phyloP scores from a whole-genome alignment of 2,113 vertebrate species.

The Thamnophis sirtalis region DNA sequence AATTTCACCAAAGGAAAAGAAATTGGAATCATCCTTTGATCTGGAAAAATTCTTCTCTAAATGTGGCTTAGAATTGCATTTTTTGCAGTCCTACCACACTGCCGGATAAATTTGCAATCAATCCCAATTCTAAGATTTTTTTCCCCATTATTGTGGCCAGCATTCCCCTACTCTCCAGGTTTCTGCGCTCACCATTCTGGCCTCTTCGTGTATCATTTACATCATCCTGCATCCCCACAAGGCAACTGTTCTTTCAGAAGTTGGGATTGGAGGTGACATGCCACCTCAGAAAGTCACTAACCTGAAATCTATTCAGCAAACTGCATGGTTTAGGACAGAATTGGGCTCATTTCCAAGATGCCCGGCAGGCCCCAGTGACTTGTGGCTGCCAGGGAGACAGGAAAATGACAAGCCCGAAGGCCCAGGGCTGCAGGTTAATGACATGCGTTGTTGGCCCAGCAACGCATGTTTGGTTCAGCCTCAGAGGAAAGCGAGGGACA shows the following conservation, averaged over 20 bases:
- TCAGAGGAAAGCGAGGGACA: not conserved
- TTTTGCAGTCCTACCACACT: not conserved
- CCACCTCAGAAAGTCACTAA: not conserved
- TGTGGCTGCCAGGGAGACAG: constrained; percentile 7
- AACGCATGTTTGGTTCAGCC: not conserved
- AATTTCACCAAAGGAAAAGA: not conserved
- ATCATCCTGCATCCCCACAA: not conserved
- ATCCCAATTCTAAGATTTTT: not conserved
- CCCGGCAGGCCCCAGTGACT: not conserved
- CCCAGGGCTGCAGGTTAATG: not conserved
- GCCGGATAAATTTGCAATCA: not conserved
- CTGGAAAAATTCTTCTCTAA: not conserved
- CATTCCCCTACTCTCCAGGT: not conserved
- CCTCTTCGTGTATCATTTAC: not conserved
- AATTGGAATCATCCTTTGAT: not conserved
- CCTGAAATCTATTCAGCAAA: not conserved
- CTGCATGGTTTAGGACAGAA: no score
- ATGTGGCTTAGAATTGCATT: not conserved
- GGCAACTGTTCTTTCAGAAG: no score
- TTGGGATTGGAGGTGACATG: no score
- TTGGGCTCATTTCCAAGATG: not conserved
- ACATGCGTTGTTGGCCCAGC: not conserved
- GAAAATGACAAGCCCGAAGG: constrained; percentile 1
- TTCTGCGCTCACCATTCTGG: not conserved
- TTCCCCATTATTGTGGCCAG: not conserved